Base-by-base conservation (phyloP, 2,888 invertebrate genomes). In the Iselma pallidipennis region DNA sequence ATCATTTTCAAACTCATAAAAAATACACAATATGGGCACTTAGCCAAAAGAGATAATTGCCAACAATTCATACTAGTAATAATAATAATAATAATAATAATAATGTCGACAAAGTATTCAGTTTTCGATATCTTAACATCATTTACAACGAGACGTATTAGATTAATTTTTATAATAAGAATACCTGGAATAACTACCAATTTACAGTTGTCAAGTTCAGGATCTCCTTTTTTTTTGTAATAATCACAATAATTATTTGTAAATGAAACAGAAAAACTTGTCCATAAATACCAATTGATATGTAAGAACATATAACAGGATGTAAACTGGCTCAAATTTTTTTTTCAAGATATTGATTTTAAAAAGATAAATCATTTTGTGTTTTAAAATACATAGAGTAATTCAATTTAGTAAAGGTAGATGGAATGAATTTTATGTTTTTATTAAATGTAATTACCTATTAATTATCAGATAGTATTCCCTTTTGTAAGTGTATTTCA, bases 311-410 rank as follows among this genome's bases (percentile, higher is more conserved):
- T n/a, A n/a, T n/a, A n/a, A 54, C 53, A 53, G 54, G 59, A 59
- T 59, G 54, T 54, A 29, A 54, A 59, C 59, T 49, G 53, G 54
- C 42, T 59, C 23, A 23, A 31, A 21, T 28, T 21, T 4, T 56
- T 49, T 51, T 51, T 50, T 57, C 37, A 37, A 37, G 25, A 37
- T 26, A 21, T 23, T 45, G 19, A 45, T 23, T 23, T 2, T n/a
- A 45, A 45, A 4, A 10, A 19, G 1, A 10, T 4, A 3, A 37
- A 37, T 1, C 14, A 12, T 4, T 12, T 45, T 23, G 6, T 45
- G 12, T 10, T 23, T n/a, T n/a, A 2, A 21, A 23, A 12, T n/a
- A n/a, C n/a, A 4, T 4, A 19, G 45, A 16, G 21, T 23, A 45
- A 45, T 45, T 42, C 4, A 42, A 42, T 42, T 12, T 23, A 45